phyloP scores from a whole-genome alignment of 2,113 vertebrate genomes.

The Pyrgilauda ruficollis region DNA sequence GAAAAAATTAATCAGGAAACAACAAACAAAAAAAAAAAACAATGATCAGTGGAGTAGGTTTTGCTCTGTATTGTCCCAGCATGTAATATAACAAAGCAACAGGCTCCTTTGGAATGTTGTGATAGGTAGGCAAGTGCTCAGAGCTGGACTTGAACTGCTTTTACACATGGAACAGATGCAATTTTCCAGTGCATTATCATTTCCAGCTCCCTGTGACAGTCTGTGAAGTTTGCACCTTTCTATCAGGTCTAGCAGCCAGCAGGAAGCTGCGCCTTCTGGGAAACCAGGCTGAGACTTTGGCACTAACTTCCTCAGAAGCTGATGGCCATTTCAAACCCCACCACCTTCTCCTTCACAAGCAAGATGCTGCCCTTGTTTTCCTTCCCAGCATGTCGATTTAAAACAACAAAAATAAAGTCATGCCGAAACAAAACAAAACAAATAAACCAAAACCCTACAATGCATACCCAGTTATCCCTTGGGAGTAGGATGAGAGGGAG shows the following conservation, averaged over 20 bases:
- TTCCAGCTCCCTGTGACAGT: not conserved
- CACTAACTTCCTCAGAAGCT: not conserved
- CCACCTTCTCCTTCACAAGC: not conserved
- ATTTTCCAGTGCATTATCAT: not conserved
- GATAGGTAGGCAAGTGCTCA: not conserved
- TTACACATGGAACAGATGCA: not conserved
- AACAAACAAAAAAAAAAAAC: not conserved
- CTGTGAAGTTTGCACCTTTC: not conserved
- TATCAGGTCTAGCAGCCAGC: not conserved
- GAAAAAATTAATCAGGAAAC: not conserved
- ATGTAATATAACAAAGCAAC: not conserved
- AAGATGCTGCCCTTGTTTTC: not conserved
- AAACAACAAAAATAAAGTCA: slow-evolving; percentile 2
- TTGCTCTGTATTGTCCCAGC: not conserved
- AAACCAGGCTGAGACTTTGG: not conserved
- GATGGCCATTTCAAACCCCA: not conserved
- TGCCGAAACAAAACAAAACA: slow-evolving; percentile 37
- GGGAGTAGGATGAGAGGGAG: not conserved
- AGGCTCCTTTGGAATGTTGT: not conserved
- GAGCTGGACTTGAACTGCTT: not conserved
- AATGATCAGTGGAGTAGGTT: not conserved
- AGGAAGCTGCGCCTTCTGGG: not conserved
- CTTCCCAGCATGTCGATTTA: not conserved
- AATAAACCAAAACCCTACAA: slow-evolving; percentile 8
- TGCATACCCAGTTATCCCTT: not conserved